A percentile compares a stretch with the other conserved stretches of the same genome.
Evolutionary conservation across 64 coral and sea anemone genomes (phyloP).

Genomic region (Dendronephthya gigantea): DNA sequence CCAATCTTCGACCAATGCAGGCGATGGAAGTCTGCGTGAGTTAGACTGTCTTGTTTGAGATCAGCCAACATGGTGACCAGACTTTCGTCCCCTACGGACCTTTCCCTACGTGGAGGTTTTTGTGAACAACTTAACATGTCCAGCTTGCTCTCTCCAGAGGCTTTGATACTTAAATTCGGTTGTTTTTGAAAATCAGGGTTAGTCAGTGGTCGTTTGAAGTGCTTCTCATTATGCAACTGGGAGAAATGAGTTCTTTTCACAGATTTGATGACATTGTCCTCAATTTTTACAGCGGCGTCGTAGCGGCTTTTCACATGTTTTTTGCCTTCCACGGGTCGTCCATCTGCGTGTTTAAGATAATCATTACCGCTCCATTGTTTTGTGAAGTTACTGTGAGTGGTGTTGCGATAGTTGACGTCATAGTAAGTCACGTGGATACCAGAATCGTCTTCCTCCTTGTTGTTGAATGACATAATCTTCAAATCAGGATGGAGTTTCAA

Average conservation of each 20-base stretch:
- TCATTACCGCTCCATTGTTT: slow-evolving; percentile 65
- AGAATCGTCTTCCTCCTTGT: slow-evolving; percentile 69
- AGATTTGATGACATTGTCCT: slow-evolving; percentile 8
- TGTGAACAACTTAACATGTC: background rate
- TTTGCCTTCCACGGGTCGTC: slow-evolving; percentile 37
- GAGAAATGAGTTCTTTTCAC: background rate
- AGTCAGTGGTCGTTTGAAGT: background rate
- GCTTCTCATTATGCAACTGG: background rate
- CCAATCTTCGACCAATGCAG: slow-evolving; percentile 62
- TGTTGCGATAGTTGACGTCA: slow-evolving; percentile 24
- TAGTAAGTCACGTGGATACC: slow-evolving; percentile 58
- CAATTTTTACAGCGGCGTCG: background rate
- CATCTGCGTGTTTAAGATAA: slow-evolving; percentile 55
- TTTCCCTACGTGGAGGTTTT: background rate
- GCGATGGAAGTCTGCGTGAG: slow-evolving; percentile 51
- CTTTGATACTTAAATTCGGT: background rate
- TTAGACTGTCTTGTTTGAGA: slow-evolving; percentile 29
- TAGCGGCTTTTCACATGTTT: slow-evolving; percentile 16
- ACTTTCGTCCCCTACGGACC: background rate
- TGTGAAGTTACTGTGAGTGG: slow-evolving; percentile 34
- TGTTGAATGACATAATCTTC: background rate
- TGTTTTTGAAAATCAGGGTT: background rate
- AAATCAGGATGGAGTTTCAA: slow-evolving; percentile 28
- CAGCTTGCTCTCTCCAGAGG: background rate
- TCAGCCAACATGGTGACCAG: background rate